Percentiles rank a stretch among this genome's conserved stretches.
Conservation (phyloP, 2,797 vertebrate genomes). For the Potorous gilbertii region DNA sequence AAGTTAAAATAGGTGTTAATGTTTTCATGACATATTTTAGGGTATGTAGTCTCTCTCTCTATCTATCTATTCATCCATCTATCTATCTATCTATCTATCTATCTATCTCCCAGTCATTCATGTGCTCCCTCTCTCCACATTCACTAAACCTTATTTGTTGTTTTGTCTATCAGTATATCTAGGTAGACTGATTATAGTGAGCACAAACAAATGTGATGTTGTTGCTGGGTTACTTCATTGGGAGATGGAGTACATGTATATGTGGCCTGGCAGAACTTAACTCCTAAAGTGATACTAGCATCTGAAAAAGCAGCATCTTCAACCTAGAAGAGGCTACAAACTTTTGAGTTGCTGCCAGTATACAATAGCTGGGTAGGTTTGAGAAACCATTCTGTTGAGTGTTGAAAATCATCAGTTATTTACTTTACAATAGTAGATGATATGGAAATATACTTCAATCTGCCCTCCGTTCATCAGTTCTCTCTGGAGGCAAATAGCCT, state of each 20-base stretch:
- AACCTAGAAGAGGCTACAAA: background rate
- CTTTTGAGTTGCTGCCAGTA: background rate
- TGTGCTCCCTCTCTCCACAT: background rate
- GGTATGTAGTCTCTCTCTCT: background rate
- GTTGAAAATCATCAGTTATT: background rate
- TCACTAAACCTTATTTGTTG: background rate
- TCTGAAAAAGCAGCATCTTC: background rate
- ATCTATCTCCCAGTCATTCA: too few species aligned
- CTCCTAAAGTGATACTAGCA: background rate
- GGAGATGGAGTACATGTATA: background rate
- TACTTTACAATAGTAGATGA: background rate
- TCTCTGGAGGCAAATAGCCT: too few species aligned
- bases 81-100: too few species aligned
- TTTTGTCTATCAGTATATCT: background rate
- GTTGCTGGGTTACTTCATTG: background rate
- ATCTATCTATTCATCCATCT: too few species aligned
- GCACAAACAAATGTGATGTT: background rate
- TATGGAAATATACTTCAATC: too few species aligned
- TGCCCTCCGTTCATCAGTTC: too few species aligned
- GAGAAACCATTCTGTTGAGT: background rate
- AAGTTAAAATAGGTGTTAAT: background rate
- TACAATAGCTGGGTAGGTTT: background rate
- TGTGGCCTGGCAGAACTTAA: background rate
- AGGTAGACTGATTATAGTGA: background rate
- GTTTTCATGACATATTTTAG: background rate